A percentile compares a stretch with the other conserved stretches of the same genome.
Evolutionary conservation across 2,888 invertebrate genomes (phyloP).

Genomic region (Eupithecia pulchellata): DNA sequence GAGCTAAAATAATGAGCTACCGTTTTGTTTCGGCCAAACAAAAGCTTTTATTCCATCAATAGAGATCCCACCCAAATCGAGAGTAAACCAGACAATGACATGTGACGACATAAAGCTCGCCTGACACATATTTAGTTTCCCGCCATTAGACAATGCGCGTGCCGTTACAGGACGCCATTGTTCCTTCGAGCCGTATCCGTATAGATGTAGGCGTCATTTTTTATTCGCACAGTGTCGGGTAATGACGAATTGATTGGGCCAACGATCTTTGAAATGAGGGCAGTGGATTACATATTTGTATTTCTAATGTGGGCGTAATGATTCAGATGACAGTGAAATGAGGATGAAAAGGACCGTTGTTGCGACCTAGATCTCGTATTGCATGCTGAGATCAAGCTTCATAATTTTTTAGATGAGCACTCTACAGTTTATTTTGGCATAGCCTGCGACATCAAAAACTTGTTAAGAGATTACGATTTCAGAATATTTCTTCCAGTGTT

Average conservation of each 20-base stretch:
- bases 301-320: slow-evolving; percentile 77
- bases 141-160: slow-evolving; percentile 59
- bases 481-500: not conserved
- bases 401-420: not conserved
- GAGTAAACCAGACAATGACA: slow-evolving; percentile 57
- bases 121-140: slow-evolving; percentile 58
- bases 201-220: slow-evolving; percentile 73
- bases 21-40: slow-evolving; percentile 33
- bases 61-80: slow-evolving; percentile 55
- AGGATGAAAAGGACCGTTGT: slow-evolving; percentile 69
- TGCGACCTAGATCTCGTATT: slow-evolving; percentile 60
- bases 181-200: slow-evolving; percentile 72
- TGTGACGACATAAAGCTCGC: slow-evolving; percentile 53
- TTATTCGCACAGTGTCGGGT: slow-evolving; percentile 71
- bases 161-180: slow-evolving; percentile 77
- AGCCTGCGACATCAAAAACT: not conserved
- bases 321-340: slow-evolving; percentile 66
- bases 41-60: slow-evolving; percentile 47
- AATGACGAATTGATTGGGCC: slow-evolving; percentile 82
- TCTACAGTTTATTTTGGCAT: not conserved
- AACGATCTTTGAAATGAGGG: slow-evolving; percentile 68
- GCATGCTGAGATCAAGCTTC: slow-evolving; percentile 50
- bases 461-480: not conserved
- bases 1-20: slow-evolving; percentile 20
- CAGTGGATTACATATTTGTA: slow-evolving; percentile 67